These are phyloP conservation scores for Montipora capitata DNA, from an alignment of 92 coral and sea anemone genomes.

Conservation along the genomic window DNA sequence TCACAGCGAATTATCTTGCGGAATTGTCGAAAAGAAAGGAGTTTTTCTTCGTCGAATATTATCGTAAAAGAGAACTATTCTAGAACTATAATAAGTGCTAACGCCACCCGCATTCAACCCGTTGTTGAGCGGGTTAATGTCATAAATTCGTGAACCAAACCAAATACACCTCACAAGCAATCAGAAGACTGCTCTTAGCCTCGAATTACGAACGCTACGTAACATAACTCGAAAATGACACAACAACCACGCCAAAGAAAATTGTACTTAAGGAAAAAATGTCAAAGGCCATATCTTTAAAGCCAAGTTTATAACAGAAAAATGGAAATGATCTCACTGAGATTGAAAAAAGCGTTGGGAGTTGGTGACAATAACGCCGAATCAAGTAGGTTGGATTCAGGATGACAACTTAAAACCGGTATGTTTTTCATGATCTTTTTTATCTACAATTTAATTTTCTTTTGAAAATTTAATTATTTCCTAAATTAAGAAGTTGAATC, in stretches of 20 bases:
- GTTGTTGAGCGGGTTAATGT: slow-evolving; percentile 32
- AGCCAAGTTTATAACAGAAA: no score
- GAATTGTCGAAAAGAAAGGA: background rate
- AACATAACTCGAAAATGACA: background rate
- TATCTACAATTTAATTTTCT: no score
- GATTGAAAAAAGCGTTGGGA: background rate
- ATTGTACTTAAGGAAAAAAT: no score
- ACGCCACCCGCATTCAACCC: slow-evolving; percentile 32
- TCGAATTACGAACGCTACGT: no score
- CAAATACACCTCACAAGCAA: background rate
- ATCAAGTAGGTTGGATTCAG: no score
- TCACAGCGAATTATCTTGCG: background rate
- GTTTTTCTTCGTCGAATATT: background rate
- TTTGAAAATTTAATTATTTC: no score
- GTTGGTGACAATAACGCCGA: background rate
- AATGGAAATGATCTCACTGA: no score
- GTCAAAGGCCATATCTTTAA: background rate
- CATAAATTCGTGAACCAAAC: slow-evolving; percentile 5
- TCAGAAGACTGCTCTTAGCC: no score
- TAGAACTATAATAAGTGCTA: background rate
- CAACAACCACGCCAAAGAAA: background rate
- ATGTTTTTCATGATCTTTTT: no score
- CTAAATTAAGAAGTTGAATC: no score
- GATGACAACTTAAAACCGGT: no score
- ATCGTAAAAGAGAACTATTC: slow-evolving; percentile 11